These are phyloP conservation scores for Pogonocichla stellata DNA, from an alignment of 2,113 vertebrate species.

Conservation along the genomic window DNA sequence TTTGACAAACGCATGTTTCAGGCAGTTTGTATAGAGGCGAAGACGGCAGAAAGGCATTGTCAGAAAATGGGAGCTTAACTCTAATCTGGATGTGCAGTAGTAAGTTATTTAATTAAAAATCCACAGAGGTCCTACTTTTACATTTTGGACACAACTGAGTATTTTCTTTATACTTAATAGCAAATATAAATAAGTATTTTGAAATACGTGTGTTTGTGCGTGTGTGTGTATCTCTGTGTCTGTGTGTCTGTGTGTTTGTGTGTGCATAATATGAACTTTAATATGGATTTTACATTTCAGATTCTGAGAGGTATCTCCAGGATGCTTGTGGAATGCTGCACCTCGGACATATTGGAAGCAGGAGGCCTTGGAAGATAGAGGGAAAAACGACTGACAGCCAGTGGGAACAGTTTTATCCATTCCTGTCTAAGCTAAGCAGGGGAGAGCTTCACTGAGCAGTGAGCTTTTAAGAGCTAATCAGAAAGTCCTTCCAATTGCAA, in stretches of 20 bases:
- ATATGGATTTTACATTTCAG: not conserved
- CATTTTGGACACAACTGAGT: not conserved
- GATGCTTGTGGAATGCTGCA: not conserved
- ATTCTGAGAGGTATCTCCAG: not conserved
- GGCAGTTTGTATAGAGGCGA: not conserved
- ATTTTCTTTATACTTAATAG: not conserved
- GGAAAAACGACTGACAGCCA: not conserved
- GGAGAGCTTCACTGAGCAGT: not conserved
- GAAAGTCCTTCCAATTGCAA: slow-evolving; percentile 17
- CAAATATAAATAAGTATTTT: not conserved
- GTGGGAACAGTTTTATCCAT: not conserved
- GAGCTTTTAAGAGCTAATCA: not conserved
- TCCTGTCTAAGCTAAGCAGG: not conserved
- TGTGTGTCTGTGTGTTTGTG: not conserved
- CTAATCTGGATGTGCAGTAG: not conserved
- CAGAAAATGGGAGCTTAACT: not conserved
- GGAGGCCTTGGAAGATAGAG: not conserved
- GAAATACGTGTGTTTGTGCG: not conserved
- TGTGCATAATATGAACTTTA: not conserved
- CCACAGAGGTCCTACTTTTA: not conserved
- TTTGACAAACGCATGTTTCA: not conserved
- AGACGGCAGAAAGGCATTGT: not conserved
- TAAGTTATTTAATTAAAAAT: not conserved
- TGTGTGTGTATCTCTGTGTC: not conserved
- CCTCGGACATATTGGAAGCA: not conserved